A percentile compares a stretch with the other conserved stretches of the same genome.
These are phyloP conservation scores for Florisuga fusca DNA, from an alignment of 2,797 vertebrate genomes.

Conservation along the genomic window DNA sequence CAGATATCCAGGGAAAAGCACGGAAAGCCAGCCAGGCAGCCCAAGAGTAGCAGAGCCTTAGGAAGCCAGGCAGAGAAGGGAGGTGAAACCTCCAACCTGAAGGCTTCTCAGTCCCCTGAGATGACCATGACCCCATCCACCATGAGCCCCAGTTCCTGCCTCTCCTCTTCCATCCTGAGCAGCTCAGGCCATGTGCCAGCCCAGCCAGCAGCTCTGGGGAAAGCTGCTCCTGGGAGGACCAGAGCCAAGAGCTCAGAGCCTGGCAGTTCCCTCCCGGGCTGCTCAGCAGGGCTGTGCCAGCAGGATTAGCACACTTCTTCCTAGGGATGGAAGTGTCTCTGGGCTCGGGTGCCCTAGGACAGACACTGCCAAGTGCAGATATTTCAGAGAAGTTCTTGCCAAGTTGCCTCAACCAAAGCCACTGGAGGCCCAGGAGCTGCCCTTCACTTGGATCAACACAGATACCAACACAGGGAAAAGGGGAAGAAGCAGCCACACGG, in stretches of 20 bases:
- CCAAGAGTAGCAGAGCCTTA: background rate
- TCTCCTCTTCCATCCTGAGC: rapidly evolving
- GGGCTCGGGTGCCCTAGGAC: background rate
- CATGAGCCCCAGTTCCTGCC: background rate
- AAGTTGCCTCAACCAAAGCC: background rate
- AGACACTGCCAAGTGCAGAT: rapidly evolving
- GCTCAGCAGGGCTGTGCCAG: rapidly evolving
- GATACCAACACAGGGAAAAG: rapidly evolving
- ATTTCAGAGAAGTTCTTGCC: background rate
- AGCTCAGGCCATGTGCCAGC: background rate
- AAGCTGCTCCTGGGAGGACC: background rate
- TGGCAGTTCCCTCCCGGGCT: background rate
- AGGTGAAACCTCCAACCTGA: background rate
- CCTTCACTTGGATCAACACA: background rate
- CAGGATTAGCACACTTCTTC: too few relatives aligned
- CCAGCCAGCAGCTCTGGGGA: background rate
- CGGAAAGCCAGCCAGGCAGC: background rate
- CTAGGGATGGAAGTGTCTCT: background rate
- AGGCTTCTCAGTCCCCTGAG: background rate
- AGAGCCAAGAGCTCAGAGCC: background rate
- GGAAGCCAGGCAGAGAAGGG: background rate
- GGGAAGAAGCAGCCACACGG: too few relatives aligned
- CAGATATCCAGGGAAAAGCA: background rate
- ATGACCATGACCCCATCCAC: too few relatives aligned
- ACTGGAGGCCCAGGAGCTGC: rapidly evolving